Evolutionary conservation across 2,888 invertebrate genomes (phyloP).

Genomic region (Nemotelus nigrinus): DNA sequence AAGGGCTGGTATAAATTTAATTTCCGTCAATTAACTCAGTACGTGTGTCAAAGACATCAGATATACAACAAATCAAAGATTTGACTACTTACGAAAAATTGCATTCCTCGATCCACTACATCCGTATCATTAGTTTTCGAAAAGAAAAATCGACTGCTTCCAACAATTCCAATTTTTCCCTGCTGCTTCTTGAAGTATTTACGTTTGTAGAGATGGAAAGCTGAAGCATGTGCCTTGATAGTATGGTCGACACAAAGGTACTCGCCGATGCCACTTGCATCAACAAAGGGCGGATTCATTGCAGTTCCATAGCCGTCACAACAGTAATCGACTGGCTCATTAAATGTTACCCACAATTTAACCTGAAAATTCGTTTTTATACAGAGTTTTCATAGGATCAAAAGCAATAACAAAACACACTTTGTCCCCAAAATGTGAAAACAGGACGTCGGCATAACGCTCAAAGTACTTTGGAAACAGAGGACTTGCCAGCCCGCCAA

Average conservation of each 20-base stretch:
- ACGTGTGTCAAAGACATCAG: not conserved
- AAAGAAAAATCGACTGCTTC: slow-evolving; percentile 56
- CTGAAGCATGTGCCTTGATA: slow-evolving; percentile 68
- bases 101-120: slow-evolving; percentile 55
- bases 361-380: slow-evolving; percentile 48
- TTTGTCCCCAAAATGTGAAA: slow-evolving; percentile 65
- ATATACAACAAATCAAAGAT: not conserved
- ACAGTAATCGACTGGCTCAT: slow-evolving; percentile 67
- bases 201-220: slow-evolving; percentile 63
- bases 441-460: slow-evolving; percentile 66
- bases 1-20: no score
- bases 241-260: slow-evolving; percentile 68
- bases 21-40: no score
- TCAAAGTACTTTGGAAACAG: slow-evolving; percentile 66
- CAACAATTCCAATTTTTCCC: slow-evolving; percentile 59
- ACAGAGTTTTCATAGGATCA: not conserved
- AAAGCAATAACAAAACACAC: slow-evolving; percentile 53
- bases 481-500: slow-evolving; percentile 67
- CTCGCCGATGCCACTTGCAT: slow-evolving; percentile 65
- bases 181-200: slow-evolving; percentile 60
- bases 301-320: slow-evolving; percentile 66
- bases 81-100: slow-evolving; percentile 54
- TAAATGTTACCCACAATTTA: slow-evolving; percentile 71
- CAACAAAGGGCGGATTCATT: slow-evolving; percentile 59
- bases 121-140: slow-evolving; percentile 53